Conservation (phyloP, 1,140 invertebrate genomes). For the Drosophila gunungcola region DNA sequence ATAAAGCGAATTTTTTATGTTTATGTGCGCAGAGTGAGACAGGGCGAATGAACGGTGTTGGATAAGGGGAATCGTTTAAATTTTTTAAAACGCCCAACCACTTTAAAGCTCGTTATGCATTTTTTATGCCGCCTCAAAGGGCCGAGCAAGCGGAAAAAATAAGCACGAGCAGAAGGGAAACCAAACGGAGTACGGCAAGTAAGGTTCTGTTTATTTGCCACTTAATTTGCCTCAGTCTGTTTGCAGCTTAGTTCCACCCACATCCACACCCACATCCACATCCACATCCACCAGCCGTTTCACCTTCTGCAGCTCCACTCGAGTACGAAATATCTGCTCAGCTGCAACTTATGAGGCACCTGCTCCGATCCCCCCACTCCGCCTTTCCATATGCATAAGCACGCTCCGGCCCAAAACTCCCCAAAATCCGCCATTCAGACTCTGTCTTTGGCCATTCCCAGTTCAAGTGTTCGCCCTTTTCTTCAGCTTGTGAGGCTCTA, state of each 20-base stretch:
- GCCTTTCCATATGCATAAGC: slow-evolving; percentile 66
- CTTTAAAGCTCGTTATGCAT: slow-evolving; percentile 79
- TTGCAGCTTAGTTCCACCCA: slow-evolving; percentile 39
- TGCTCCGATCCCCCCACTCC: slow-evolving; percentile 17
- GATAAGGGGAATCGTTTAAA: slow-evolving; percentile 46
- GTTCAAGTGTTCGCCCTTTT: slow-evolving; percentile 14
- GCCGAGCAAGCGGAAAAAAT: slow-evolving; percentile 29
- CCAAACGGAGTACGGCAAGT: slow-evolving; percentile 41
- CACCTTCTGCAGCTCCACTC: slow-evolving; percentile 50
- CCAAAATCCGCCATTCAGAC: slow-evolving; percentile 3
- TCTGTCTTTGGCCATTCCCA: slow-evolving; percentile 6
- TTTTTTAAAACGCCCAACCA: slow-evolving; percentile 61
- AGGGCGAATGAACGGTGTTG: slow-evolving; percentile 3
- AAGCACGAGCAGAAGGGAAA: slow-evolving; percentile 28
- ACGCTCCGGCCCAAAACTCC: slow-evolving; percentile 37
- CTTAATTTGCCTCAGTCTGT: slow-evolving; percentile 74
- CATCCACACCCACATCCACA: neutral
- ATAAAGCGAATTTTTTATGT: slow-evolving; percentile 81
- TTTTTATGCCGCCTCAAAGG: slow-evolving; percentile 64
- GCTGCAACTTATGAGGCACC: slow-evolving; percentile 66
- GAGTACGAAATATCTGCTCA: slow-evolving; percentile 75
- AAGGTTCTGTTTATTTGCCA: slow-evolving; percentile 79
- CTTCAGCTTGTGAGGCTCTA: slow-evolving; percentile 1
- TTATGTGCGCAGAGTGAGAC: slow-evolving; percentile 46
- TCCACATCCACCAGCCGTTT: neutral